Base-by-base conservation (phyloP, 2,888 invertebrate genomes). In the Pristionchus arcanus region DNA sequence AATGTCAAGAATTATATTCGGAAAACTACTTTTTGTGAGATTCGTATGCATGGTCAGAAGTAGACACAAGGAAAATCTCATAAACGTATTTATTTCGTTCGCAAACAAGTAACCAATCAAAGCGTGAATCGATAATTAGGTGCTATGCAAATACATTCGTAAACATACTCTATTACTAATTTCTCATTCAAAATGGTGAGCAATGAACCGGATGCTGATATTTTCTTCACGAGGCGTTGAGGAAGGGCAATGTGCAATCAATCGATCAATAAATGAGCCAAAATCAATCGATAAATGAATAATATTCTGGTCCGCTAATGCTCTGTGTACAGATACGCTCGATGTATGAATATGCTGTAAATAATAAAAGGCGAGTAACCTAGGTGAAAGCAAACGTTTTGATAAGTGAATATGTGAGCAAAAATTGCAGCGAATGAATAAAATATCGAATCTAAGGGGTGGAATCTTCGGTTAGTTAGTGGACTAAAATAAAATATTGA, bases 121-220 rank as follows among this genome's bases (percentile, higher is more conserved):
- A 19, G 63, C 63, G 16, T 74, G 37, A 74, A 37, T 37, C 25
- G 74, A 74, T 74, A 74, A 74, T 74, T 74, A 74, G 16, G 37
- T 37, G 9, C 74, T 68, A 68, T 68, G 31, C 31, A 68, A 68
- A 31, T 31, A 74, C 21, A 74, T n/a, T n/a, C 3, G 25, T 2
- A 9, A 19, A 21, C 19, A 16, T 74, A 74, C 74, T 74, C 37
- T 74, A 74, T 74, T 74, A 37, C 74, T 74, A 74, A 74, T 74
- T 37, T 74, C 74, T 74, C 71, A 31, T 34, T 25, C 9, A 74
- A 25, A 74, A 37, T 16, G 37, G 19, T 74, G 74, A 74, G 74
- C 74, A 74, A 37, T 74, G 9, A 34, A 74, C 74, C 74, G 74
- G 74, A 34, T 74, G 74, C 74, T 74, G 74, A 74, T 74, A 74